Evolutionary conservation across 1,140 invertebrate species (phyloP).

Genomic region (Neodiprion virginianus): DNA sequence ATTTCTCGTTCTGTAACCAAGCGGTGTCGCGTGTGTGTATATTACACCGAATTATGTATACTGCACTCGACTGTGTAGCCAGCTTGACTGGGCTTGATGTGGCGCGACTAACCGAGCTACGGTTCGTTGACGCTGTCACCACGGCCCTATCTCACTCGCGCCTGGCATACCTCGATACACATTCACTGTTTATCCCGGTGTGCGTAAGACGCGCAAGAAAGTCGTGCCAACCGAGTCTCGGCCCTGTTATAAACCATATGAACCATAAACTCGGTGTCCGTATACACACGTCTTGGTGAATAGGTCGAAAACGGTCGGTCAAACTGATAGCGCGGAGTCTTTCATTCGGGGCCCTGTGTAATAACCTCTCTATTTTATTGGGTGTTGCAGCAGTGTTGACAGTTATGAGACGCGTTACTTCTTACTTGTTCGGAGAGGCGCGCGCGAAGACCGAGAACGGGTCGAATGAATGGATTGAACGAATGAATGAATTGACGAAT

Average conservation of each 20-base stretch:
- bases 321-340: background rate
- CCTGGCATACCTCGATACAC: background rate
- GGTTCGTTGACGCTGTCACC: slow-evolving; percentile 60
- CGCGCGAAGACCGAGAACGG: no score
- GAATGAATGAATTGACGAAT: no score
- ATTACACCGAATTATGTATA: no score
- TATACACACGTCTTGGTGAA: background rate
- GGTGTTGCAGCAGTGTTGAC: slow-evolving; percentile 37
- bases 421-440: slow-evolving; percentile 30
- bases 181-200: no score
- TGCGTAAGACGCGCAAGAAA: no score
- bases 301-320: background rate
- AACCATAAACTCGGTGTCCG: background rate
- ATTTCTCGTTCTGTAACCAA: no score
- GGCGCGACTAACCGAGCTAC: slow-evolving; percentile 59
- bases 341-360: slow-evolving; percentile 16
- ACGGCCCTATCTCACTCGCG: slow-evolving; percentile 50
- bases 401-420: slow-evolving; percentile 39
- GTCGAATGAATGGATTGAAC: no score
- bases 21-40: no score
- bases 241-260: background rate
- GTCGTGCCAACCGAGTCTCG: background rate
- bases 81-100: slow-evolving; percentile 47
- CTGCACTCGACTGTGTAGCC: background rate
- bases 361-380: slow-evolving; percentile 41